Evolutionary conservation across 92 coral and sea anemone species (phyloP), one percentile per base, ranked within the genome.

Genomic region (Anthopleura xanthogrammica): DNA sequence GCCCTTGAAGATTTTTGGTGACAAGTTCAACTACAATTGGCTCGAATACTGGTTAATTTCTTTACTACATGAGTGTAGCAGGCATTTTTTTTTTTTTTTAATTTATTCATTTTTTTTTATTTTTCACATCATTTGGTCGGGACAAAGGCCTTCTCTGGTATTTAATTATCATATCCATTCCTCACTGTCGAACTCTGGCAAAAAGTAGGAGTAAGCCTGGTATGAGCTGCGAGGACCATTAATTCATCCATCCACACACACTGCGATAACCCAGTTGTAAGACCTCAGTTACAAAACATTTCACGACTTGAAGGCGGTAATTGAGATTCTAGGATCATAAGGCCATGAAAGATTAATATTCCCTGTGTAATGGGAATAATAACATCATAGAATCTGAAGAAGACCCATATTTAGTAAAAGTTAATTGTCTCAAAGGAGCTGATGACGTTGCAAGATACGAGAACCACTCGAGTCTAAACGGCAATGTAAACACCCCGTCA

Each of bases 251-350:
- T 29, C 36, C 36, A 29, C 36, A 29, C 36, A 29, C 0, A 54
- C 29, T 29, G 74, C 43, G 74, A 68, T 68, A 68, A 68, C 74
- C 74, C 74, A 68, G 58, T 2, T n/a, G 12, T 11, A n/a, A 8
- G 39, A n/a, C 72, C 14, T 23, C 39, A 65, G 7, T 65, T n/a
- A 13, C 40, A 23, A 14, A 24, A 1, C 74, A 36, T 68, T 36
- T 68, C 16, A 68, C 24, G 74, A 68, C 46, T 29, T 36, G 16
- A 68, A 68, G 41, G 74, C 41, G 74, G 74, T 68, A 68, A 68
- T 68, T 36, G 74, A 68, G 42, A 12, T 68, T 36, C 74, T 29
- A 36, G 74, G 74, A 68, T 68, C 74, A 68, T 36, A 68, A 68
- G 74, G 74, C 74, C 74, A 29, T 68, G 42, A 68, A 9, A 29